Evolutionary conservation across 2,113 vertebrate genomes (phyloP).

Genomic region (Coracopsis vasa): DNA sequence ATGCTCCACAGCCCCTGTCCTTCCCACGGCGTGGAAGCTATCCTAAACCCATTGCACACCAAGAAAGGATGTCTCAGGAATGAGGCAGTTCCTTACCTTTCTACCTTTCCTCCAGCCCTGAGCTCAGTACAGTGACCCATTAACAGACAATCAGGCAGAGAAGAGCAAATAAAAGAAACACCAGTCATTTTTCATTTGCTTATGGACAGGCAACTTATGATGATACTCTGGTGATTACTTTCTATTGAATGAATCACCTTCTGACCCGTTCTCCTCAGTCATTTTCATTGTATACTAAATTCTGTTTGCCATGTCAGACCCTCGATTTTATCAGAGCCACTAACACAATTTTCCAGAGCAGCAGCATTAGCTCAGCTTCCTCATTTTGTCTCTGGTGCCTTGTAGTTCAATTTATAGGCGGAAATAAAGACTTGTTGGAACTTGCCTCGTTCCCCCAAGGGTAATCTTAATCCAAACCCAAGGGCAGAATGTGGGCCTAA

Average conservation of each 20-base stretch:
- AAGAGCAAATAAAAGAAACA: background rate
- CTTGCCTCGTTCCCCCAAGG: background rate
- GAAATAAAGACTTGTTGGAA: constrained; percentile 59
- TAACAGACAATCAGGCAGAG: background rate
- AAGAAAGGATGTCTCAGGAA: background rate
- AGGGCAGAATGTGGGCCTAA: background rate
- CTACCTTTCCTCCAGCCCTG: background rate
- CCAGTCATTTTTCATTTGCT: constrained; percentile 46
- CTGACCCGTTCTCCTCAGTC: constrained; percentile 30
- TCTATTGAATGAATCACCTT: constrained; percentile 33
- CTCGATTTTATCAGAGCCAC: constrained; percentile 49
- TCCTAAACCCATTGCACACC: background rate
- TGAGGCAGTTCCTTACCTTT: background rate
- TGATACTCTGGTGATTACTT: constrained; percentile 47
- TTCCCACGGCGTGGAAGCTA: fast-evolving
- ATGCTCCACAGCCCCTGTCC: background rate
- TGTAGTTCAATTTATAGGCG: constrained; percentile 45
- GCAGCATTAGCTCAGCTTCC: constrained; percentile 54
- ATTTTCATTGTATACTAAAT: constrained; percentile 55
- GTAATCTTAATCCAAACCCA: constrained; percentile 34
- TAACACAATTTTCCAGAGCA: constrained; percentile 60
- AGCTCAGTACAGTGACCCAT: background rate
- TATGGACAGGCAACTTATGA: constrained; percentile 36
- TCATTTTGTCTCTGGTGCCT: constrained; percentile 55
- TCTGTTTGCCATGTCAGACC: constrained; percentile 53